phyloP scores from a whole-genome alignment of 1,140 invertebrate species.

The Aricia agestis region DNA sequence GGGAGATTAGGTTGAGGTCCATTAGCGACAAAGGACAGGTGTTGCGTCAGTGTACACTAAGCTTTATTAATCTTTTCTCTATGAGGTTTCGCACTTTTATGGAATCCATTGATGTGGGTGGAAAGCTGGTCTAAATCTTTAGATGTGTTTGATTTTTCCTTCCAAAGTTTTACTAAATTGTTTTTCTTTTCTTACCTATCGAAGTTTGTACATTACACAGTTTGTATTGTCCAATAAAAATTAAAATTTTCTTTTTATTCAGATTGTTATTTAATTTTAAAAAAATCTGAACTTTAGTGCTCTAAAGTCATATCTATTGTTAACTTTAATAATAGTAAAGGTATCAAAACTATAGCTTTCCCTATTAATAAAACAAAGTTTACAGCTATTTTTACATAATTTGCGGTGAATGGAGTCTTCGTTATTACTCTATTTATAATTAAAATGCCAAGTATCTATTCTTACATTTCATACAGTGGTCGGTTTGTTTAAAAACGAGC shows the following conservation, averaged over 20 bases:
- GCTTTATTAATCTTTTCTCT: conserved; percentile 73
- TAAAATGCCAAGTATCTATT: conserved; percentile 39
- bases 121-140: conserved; percentile 9
- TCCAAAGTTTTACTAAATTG: background rate
- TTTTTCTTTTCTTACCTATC: background rate
- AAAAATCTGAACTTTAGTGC: no score
- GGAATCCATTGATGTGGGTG: conserved; percentile 49
- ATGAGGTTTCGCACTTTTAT: conserved; percentile 63
- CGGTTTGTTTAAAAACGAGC: conserved; percentile 53
- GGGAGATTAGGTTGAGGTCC: conserved; percentile 56
- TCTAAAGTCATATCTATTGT: no score
- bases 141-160: conserved; percentile 6
- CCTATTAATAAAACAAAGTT: background rate
- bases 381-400: conserved; percentile 11
- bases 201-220: no score
- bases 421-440: conserved; percentile 34
- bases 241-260: no score
- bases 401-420: conserved; percentile 8
- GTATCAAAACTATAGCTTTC: background rate
- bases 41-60: conserved; percentile 59
- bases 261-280: no score
- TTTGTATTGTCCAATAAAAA: no score
- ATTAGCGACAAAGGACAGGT: conserved; percentile 72
- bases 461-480: conserved; percentile 36
- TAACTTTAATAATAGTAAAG: background rate